Percentiles rank a stretch among this genome's conserved stretches.
Conservation (phyloP, 1,140 invertebrate genomes). For the Agrypnia vestita region DNA sequence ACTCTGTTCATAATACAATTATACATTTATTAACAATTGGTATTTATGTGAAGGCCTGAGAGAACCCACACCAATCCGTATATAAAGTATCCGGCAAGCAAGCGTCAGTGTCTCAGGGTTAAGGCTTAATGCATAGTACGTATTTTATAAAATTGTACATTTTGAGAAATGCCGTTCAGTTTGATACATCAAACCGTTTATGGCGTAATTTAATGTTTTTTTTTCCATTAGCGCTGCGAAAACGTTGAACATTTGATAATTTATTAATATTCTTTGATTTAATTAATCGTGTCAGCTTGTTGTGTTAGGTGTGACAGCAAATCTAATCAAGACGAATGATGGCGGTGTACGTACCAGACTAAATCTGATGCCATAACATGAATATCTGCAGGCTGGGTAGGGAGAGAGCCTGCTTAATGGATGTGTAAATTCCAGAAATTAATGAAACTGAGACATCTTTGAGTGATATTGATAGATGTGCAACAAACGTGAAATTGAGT, state of each 20-base stretch:
- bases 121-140: no score
- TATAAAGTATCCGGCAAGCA: no score
- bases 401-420: no score
- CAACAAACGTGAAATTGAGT: no score
- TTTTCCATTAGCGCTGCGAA: background rate
- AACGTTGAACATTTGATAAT: conserved; percentile 25
- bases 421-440: background rate
- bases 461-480: background rate
- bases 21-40: no score
- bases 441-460: background rate
- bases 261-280: conserved; percentile 48
- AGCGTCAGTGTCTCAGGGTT: no score
- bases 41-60: no score
- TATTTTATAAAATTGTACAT: no score
- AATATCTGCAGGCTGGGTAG: no score
- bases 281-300: conserved; percentile 51
- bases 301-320: conserved; percentile 49
- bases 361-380: no score
- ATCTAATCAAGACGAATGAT: conserved; percentile 58
- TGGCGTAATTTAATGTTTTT: background rate
- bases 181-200: background rate
- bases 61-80: no score
- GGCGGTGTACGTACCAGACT: conserved; percentile 4
- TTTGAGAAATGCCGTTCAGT: background rate
- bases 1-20: no score